These are phyloP conservation scores for Halotydeus destructor DNA, from an alignment of 1,140 invertebrate species.

Conservation along the genomic window DNA sequence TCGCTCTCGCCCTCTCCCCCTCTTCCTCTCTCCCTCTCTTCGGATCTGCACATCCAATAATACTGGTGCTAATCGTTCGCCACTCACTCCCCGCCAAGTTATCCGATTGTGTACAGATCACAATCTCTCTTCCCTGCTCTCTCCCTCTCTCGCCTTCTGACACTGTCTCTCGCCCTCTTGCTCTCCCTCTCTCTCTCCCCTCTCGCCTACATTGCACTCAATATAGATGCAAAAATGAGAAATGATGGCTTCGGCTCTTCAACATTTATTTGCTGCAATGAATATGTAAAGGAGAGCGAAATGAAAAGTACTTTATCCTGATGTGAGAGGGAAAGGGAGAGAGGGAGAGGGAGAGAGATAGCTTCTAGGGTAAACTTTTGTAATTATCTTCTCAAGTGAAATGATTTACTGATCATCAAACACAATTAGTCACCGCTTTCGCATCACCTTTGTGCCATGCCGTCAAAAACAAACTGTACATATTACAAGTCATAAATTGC, in stretches of 20 bases:
- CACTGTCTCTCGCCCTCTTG: neutral
- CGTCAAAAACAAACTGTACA: too few relatives aligned
- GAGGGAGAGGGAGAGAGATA: neutral
- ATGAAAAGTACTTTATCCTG: neutral
- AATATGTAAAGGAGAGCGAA: neutral
- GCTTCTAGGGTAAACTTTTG: too few relatives aligned
- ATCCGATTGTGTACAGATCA: neutral
- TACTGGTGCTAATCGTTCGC: neutral
- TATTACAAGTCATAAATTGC: too few relatives aligned
- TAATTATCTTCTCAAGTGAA: too few relatives aligned
- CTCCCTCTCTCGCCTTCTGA: constrained; percentile 1
- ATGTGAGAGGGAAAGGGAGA: neutral
- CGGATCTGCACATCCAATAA: neutral
- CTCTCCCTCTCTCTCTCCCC: neutral
- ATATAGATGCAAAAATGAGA: neutral
- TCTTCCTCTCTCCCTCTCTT: neutral
- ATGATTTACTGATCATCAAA: too few relatives aligned
- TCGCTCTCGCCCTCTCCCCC: too few relatives aligned
- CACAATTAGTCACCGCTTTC: too few relatives aligned
- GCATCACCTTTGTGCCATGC: too few relatives aligned
- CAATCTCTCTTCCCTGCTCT: constrained; percentile 1
- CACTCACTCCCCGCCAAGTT: too few relatives aligned
- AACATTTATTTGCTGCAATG: neutral
- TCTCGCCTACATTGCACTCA: neutral
- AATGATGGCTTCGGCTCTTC: neutral